Evolutionary conservation across 2,888 invertebrate genomes (phyloP).

Genomic region (Eumerus sabulonum): DNA sequence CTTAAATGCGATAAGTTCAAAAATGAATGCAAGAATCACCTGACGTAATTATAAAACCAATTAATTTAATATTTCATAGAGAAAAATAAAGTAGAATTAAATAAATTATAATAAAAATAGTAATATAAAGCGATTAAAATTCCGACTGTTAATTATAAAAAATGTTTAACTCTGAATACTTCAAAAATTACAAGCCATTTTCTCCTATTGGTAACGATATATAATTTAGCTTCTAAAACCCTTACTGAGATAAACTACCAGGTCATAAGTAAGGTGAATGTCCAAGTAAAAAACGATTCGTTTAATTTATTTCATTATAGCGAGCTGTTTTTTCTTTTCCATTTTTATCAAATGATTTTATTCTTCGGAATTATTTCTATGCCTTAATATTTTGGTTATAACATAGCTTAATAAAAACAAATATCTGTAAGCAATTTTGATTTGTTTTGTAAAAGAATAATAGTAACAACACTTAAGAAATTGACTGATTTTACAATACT

Average conservation of each 20-base stretch:
- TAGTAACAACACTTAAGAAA: slow-evolving; percentile 69
- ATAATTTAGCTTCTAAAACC: slow-evolving; percentile 71
- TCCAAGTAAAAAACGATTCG: slow-evolving; percentile 71
- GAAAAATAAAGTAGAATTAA: slow-evolving; percentile 71
- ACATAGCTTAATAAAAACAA: slow-evolving; percentile 49
- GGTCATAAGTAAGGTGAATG: slow-evolving; percentile 70
- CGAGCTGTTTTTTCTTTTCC: slow-evolving; percentile 35
- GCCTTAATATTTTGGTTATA: slow-evolving; percentile 56
- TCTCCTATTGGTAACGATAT: slow-evolving; percentile 64
- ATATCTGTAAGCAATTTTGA: slow-evolving; percentile 22
- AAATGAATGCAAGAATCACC: slow-evolving; percentile 71
- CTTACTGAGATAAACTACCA: slow-evolving; percentile 43
- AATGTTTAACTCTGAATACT: slow-evolving; percentile 73
- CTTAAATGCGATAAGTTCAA: slow-evolving; percentile 71
- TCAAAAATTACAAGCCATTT: slow-evolving; percentile 60
- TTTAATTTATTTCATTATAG: slow-evolving; percentile 43
- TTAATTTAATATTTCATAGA: slow-evolving; percentile 70
- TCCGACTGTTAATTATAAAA: slow-evolving; percentile 80
- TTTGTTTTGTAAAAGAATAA: slow-evolving; percentile 69
- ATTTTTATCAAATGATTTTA: slow-evolving; percentile 24
- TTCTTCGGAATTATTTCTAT: not conserved
- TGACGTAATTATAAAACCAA: slow-evolving; percentile 72
- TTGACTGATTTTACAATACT: slow-evolving; percentile 70
- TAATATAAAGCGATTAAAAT: slow-evolving; percentile 73
- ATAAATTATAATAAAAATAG: slow-evolving; percentile 70